Evolutionary conservation across 1,140 invertebrate species (phyloP), one percentile per base, ranked within the genome.

Genomic region (Sitobion miscanthi): DNA sequence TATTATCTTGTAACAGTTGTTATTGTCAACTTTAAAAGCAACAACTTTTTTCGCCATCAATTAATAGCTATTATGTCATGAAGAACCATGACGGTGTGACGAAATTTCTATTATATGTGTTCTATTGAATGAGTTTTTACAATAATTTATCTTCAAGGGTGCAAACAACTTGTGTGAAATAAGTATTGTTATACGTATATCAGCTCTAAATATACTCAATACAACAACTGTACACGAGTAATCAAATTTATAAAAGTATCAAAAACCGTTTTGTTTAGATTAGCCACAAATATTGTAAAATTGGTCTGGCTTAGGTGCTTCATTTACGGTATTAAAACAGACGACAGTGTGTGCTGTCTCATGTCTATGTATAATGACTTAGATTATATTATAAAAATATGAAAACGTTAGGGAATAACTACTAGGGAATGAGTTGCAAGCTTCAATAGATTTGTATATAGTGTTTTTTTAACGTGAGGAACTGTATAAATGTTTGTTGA

Each of bases 31-130:
- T 77, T 69, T 17, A 77, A 69, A n/a, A 77, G 62, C n/a, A n/a
- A 77, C 62, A 77, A n/a, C 62, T 77, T 77, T 77, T 77, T 77
- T n/a, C 17, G 5, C 30, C n/a, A 77, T 77, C 62, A n/a, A 77
- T 77, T 77, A 77, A 17, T 77, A 77, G 11, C n/a, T 77, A 77
- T 77, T 77, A 35, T 77, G 14, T n/a, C n/a, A 77, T n/a, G 5
- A 77, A n/a, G n/a, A 77, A 77, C 30, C 62, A 77, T 77, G 62
- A n/a, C 62, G 62, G 62, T 77, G 62, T 77, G 62, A 77, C 62
- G 62, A 77, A 77, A n/a, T n/a, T n/a, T 14, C 30, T 77, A 17
- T 17, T 77, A 35, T 17, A n/a, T 77, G 14, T 77, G 62, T 77
- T n/a, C 30, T 30, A 30, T 77, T 77, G n/a, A 35, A 77, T 77